These are phyloP conservation scores for Orthonevra nobilis DNA, from an alignment of 2,888 invertebrate genomes.

Conservation along the genomic window DNA sequence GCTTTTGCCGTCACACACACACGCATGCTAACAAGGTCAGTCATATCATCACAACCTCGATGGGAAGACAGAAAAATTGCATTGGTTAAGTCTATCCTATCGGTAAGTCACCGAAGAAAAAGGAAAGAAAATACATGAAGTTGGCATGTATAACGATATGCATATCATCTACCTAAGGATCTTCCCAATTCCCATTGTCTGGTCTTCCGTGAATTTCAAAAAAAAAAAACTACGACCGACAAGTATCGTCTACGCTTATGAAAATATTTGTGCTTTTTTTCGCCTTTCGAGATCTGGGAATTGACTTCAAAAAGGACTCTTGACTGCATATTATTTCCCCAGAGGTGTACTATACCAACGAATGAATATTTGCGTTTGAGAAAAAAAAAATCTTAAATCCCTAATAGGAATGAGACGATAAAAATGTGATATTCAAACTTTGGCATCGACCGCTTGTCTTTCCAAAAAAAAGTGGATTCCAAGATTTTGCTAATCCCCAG, in stretches of 20 bases:
- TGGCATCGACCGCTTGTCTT: too few relatives aligned
- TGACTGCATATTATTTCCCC: constrained; percentile 62
- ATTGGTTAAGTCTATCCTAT: constrained; percentile 14
- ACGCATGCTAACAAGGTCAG: constrained; percentile 18
- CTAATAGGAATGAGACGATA: too few relatives aligned
- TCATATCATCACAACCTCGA: constrained; percentile 42
- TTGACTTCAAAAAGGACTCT: constrained; percentile 52
- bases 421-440: too few relatives aligned
- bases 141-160: constrained; percentile 27
- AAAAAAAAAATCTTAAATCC: too few relatives aligned
- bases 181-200: constrained; percentile 50
- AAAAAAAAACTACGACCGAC: background rate
- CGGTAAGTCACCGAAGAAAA: background rate
- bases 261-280: constrained; percentile 45
- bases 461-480: too few relatives aligned
- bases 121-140: background rate
- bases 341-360: constrained; percentile 48
- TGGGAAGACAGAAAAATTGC: constrained; percentile 22
- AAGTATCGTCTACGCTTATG: constrained; percentile 32
- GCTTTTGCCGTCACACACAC: background rate
- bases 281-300: constrained; percentile 7
- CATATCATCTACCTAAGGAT: constrained; percentile 36
- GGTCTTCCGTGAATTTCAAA: constrained; percentile 48
- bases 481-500: too few relatives aligned
- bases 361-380: constrained; percentile 54